A percentile compares a stretch with the other conserved stretches of the same genome.
Evolutionary conservation across 2,888 invertebrate species (phyloP).

Genomic region (Oeneis ivallda): DNA sequence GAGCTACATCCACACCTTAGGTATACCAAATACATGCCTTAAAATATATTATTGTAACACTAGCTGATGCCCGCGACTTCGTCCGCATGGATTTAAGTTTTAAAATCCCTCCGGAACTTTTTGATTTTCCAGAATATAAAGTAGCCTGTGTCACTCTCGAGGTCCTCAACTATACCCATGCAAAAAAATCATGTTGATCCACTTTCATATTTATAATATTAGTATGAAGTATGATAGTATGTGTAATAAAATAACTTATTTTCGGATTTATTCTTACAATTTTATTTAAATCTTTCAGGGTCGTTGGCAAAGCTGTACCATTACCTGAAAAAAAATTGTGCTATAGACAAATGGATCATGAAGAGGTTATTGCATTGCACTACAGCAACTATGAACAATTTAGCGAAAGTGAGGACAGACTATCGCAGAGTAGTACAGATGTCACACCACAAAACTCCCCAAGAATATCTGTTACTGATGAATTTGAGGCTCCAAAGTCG

Average conservation of each 20-base stretch:
- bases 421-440: constrained; percentile 72
- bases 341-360: constrained; percentile 66
- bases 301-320: constrained; percentile 65
- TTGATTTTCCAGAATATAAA: no score
- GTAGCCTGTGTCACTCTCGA: no score
- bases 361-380: constrained; percentile 72
- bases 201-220: no score
- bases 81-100: no score
- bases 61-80: no score
- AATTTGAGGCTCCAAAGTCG: constrained; percentile 53
- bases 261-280: no score
- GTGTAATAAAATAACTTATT: no score
- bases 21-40: constrained; percentile 54
- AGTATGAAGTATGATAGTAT: no score
- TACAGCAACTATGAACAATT: constrained; percentile 71
- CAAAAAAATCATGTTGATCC: no score
- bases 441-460: constrained; percentile 76
- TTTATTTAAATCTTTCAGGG: constrained; percentile 48
- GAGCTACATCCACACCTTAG: constrained; percentile 81
- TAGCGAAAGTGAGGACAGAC: constrained; percentile 71
- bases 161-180: no score
- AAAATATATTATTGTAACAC: background rate
- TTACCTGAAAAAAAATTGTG: constrained; percentile 60
- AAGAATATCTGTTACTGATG: constrained; percentile 54
- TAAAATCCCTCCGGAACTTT: no score